phyloP scores from a whole-genome alignment of 2,113 vertebrate genomes.

The Todiramphus chloris region DNA sequence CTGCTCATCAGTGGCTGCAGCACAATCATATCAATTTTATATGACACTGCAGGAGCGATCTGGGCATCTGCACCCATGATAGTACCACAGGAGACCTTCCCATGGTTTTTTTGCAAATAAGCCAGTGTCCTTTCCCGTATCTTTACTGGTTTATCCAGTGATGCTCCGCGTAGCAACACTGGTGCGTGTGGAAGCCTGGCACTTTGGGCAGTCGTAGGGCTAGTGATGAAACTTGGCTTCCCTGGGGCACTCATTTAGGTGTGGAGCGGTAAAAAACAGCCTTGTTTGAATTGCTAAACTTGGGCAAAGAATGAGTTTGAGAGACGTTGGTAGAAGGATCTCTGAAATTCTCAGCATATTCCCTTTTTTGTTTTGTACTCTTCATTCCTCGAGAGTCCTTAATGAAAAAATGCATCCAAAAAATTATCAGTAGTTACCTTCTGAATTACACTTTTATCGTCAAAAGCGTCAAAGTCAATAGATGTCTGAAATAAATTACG shows the following conservation, averaged over 20 bases:
- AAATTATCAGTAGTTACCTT: not conserved
- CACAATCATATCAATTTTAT: accelerated
- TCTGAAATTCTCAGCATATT: not conserved
- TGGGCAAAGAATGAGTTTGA: not conserved
- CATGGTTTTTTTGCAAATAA: not conserved
- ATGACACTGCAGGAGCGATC: not conserved
- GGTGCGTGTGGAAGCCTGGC: not conserved
- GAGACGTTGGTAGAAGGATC: not conserved
- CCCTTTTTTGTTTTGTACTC: not conserved
- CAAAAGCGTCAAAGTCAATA: not conserved
- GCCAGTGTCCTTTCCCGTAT: no score
- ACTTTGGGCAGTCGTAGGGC: not conserved
- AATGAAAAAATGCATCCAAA: not conserved
- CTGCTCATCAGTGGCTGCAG: not conserved
- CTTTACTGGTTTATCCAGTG: not conserved
- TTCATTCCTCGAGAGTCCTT: not conserved
- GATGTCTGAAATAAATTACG: not conserved
- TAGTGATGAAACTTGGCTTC: not conserved
- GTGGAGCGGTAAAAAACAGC: not conserved
- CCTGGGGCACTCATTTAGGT: not conserved
- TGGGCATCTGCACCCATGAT: not conserved
- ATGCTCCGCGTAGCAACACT: accelerated
- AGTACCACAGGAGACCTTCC: not conserved
- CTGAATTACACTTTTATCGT: not conserved
- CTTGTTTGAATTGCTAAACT: not conserved